Conservation (phyloP, 2,113 vertebrate genomes). For the Eleginops maclovinus region DNA sequence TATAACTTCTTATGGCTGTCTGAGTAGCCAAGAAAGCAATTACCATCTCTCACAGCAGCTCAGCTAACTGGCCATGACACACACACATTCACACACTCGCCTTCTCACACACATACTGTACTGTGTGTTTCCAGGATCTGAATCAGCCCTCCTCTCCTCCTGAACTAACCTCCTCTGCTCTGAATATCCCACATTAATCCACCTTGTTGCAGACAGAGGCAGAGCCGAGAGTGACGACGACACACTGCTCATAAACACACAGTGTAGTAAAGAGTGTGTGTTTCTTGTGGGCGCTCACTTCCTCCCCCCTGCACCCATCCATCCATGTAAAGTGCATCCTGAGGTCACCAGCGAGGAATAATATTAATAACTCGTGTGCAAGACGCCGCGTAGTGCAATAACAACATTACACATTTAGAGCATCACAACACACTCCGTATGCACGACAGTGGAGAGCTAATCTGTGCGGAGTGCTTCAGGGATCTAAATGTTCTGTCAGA, state of each 20-base stretch:
- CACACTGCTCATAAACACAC: conserved; percentile 23
- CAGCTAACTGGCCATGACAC: conserved; percentile 54
- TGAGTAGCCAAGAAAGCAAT: conserved; percentile 63
- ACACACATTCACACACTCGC: conserved; percentile 16
- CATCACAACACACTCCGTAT: too few species aligned
- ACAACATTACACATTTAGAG: too few species aligned
- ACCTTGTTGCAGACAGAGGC: background rate
- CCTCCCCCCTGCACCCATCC: conserved; percentile 5
- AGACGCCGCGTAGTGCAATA: too few species aligned
- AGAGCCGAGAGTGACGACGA: conserved; percentile 19
- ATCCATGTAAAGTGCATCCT: background rate
- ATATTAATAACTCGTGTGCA: too few species aligned
- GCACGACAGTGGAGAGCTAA: too few species aligned
- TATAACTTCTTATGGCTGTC: too few species aligned
- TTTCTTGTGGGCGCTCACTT: background rate
- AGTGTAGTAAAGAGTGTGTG: background rate
- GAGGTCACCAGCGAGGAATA: too few species aligned
- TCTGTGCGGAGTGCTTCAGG: too few species aligned
- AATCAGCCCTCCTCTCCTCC: conserved; percentile 57
- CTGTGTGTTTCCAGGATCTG: conserved; percentile 50
- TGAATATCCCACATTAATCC: conserved; percentile 71
- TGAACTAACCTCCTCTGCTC: conserved; percentile 53
- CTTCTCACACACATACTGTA: conserved; percentile 28
- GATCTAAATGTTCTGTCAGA: too few species aligned
- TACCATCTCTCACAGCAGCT: conserved; percentile 64